These are phyloP conservation scores for Scaptomyza caliginosa DNA, from an alignment of 2,888 invertebrate genomes.

Conservation along the genomic window DNA sequence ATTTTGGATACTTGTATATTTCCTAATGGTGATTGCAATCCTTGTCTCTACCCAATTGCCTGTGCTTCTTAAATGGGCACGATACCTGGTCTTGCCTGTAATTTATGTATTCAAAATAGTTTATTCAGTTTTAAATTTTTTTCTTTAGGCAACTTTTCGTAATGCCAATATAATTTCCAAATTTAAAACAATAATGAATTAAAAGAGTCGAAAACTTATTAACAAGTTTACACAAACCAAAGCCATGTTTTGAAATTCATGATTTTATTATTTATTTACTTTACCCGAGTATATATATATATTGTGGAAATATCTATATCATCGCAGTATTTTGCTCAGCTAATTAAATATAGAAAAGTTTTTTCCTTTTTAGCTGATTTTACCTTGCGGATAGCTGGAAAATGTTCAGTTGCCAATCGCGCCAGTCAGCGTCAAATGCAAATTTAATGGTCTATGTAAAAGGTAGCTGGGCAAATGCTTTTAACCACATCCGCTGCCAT, in stretches of 20 bases:
- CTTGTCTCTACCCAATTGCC: background rate
- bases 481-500: constrained; percentile 79
- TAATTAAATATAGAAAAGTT: constrained; percentile 52
- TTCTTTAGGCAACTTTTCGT: background rate
- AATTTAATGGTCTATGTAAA: constrained; percentile 78
- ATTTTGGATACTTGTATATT: background rate
- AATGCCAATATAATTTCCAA: background rate
- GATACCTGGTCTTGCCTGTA: background rate
- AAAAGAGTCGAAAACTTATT: too few species aligned
- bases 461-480: constrained; percentile 76
- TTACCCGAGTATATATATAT: background rate
- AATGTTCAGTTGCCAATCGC: constrained; percentile 55
- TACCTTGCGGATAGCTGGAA: background rate
- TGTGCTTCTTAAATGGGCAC: background rate
- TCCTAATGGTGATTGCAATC: background rate
- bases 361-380: constrained; percentile 10
- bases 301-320: background rate
- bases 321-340: background rate
- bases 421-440: constrained; percentile 77
- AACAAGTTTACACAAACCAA: too few species aligned
- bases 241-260: background rate
- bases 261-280: background rate
- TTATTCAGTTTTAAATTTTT: background rate
- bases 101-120: background rate
- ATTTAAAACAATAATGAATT: background rate